Base-by-base conservation (phyloP, 2,888 invertebrate species). In the Lasioglossum figueresi region DNA sequence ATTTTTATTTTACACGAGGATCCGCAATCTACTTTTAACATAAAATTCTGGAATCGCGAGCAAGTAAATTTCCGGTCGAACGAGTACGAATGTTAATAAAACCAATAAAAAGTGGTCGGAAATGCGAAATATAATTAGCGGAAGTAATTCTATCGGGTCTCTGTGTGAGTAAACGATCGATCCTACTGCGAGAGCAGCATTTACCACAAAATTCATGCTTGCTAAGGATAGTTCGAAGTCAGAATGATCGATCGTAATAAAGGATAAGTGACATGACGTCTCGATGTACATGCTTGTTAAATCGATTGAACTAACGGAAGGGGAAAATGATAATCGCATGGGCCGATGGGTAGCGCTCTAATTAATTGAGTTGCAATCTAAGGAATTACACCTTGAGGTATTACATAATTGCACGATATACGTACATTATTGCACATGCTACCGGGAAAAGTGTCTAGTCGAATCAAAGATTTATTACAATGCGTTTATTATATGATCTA, bases 181-280 rank as follows among this genome's bases (percentile, higher is more conserved):
- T 31, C 4, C 70, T 10, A 43, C 10, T 19, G 19, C 31, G 48
- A 68, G 63, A 52, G 14, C 34, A 27, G 8, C 48, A 37, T 40
- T 68, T 68, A 12, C 19, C n/a, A 75, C 14, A 16, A 78, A 84
- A 82, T 74, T 82, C 27, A 48, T 66, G 27, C 4, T 45, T n/a
- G 34, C 16, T 45, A 12, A 19, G 70, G 27, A 52, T 37, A 14
- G n/a, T 40, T 23, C 8, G 63, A 66, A 27, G 27, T 34, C 56
- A 34, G 70, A 56, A 78, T 82, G 68, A 83, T 87, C 85, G 83
- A 85, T 87, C 37, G 73, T 68, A 83, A 83, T 81, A 76, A 85
- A 70, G 70, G 72, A 83, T 83, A 83, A 81, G 75, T 74, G 72
- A 78, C 71, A 40, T 48, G 68, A 59, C 73, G 71, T 76, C 66